phyloP scores from a whole-genome alignment of 2,888 invertebrate genomes.

The Drosophila maculinotata region DNA sequence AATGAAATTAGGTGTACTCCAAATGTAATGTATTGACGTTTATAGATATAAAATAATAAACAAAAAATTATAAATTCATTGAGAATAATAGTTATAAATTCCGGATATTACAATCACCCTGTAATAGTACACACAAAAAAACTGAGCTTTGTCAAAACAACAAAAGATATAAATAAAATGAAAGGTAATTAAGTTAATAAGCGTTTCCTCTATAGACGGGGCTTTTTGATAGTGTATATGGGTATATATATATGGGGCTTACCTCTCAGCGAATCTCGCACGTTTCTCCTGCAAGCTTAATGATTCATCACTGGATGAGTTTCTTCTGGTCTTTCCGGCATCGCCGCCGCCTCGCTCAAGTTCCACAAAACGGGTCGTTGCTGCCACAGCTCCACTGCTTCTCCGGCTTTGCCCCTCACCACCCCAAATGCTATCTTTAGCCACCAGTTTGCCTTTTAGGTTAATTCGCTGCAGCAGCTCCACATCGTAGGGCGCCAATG shows the following conservation, averaged over 20 bases:
- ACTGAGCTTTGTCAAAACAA: constrained; percentile 14
- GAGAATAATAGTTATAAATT: background rate
- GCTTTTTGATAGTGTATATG: constrained; percentile 3
- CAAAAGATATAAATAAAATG: constrained; percentile 23
- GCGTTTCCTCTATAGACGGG: constrained; percentile 27
- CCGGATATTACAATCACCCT: constrained; percentile 4
- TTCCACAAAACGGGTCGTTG: constrained; percentile 50
- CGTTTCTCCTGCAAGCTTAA: constrained; percentile 50
- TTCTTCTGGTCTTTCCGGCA: constrained; percentile 20
- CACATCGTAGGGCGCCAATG: constrained; percentile 72
- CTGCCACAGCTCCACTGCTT: constrained; percentile 13
- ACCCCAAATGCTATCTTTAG: constrained; percentile 48
- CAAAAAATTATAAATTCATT: too few species aligned
- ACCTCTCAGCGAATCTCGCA: constrained; percentile 63
- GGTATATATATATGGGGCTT: constrained; percentile 1
- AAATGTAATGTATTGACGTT: too few species aligned
- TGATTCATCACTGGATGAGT: constrained; percentile 67
- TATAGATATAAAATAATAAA: too few species aligned
- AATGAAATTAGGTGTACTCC: too few species aligned
- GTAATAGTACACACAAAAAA: constrained; percentile 17
- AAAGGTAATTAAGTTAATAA: constrained; percentile 46
- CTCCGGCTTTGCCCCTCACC: background rate
- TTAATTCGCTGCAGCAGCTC: constrained; percentile 50
- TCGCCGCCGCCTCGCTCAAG: constrained; percentile 46
- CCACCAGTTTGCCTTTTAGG: constrained; percentile 35